These are phyloP conservation scores for Acanthaster planci DNA, from an alignment of 35 echinoderm and acorn worm genomes.

Conservation along the genomic window DNA sequence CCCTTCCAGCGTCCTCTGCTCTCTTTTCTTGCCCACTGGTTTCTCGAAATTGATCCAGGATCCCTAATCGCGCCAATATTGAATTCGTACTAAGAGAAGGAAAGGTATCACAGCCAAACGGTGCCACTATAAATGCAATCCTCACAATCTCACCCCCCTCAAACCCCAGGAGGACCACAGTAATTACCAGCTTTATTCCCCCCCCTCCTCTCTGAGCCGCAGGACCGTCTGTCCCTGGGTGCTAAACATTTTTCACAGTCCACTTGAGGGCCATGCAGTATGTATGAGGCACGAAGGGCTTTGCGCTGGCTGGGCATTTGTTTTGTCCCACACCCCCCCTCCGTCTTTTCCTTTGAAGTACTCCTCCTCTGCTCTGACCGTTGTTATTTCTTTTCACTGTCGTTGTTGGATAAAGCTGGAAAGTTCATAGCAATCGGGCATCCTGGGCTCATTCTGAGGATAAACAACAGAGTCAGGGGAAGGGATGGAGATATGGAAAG, in stretches of 20 bases:
- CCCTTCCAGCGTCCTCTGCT: too few species aligned
- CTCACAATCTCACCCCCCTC: not conserved
- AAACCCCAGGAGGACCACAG: not conserved
- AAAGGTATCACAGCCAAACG: not conserved
- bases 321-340: not conserved
- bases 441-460: not conserved
- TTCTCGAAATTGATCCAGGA: constrained; percentile 1
- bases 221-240: not conserved
- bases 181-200: not conserved
- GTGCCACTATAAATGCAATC: too few species aligned
- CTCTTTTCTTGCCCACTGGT: too few species aligned
- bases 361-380: not conserved
- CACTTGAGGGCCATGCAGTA: not conserved
- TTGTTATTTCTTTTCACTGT: not conserved
- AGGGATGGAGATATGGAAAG: not conserved
- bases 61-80: constrained; percentile 12
- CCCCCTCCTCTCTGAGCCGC: not conserved
- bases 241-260: constrained; percentile 28
- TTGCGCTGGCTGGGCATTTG: not conserved
- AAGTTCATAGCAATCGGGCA: constrained; percentile 1
- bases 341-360: not conserved
- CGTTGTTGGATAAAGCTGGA: not conserved
- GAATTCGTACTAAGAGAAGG: not conserved
- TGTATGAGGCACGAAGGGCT: not conserved
- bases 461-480: not conserved